A percentile compares a stretch with the other conserved stretches of the same genome.
Evolutionary conservation across 2,888 invertebrate genomes (phyloP).

Genomic region (Dynastes grantii): DNA sequence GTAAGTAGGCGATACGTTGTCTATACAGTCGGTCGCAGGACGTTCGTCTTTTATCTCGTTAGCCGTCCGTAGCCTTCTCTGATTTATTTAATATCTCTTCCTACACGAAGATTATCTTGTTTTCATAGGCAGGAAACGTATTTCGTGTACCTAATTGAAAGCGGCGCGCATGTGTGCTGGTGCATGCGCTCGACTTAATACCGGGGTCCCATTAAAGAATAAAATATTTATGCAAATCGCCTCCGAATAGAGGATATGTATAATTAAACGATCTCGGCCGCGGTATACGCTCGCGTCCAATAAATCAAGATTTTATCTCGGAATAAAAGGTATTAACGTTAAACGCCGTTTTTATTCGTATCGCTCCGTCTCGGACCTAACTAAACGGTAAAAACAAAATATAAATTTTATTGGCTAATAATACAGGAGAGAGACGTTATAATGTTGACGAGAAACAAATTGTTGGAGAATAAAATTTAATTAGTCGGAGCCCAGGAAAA

Average conservation of each 20-base stretch:
- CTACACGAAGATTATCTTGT: conserved; percentile 12
- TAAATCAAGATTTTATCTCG: conserved; percentile 1
- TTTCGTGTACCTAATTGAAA: conserved; percentile 2
- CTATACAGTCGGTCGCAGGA: neutral
- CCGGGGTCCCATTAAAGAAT: conserved; percentile 21
- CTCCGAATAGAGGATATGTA: conserved; percentile 9
- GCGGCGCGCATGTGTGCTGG: conserved; percentile 7
- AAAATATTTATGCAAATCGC: conserved; percentile 36
- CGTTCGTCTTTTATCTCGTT: conserved; percentile 6
- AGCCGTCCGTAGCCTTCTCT: neutral
- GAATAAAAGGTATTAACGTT: conserved; percentile 10
- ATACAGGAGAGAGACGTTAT: neutral
- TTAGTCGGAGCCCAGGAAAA: neutral
- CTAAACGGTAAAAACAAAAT: neutral
- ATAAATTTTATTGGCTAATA: neutral
- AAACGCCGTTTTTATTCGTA: neutral
- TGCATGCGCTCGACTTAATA: neutral
- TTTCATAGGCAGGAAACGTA: conserved; percentile 12
- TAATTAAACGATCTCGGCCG: conserved; percentile 7
- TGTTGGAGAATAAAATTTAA: conserved; percentile 9
- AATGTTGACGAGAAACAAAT: neutral
- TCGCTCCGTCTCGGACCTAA: neutral
- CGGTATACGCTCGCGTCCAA: conserved; percentile 3
- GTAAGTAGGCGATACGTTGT: neutral
- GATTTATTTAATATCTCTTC: conserved; percentile 5